Conservation (phyloP, 2,888 invertebrate species). For the Cephus rjabovi region DNA sequence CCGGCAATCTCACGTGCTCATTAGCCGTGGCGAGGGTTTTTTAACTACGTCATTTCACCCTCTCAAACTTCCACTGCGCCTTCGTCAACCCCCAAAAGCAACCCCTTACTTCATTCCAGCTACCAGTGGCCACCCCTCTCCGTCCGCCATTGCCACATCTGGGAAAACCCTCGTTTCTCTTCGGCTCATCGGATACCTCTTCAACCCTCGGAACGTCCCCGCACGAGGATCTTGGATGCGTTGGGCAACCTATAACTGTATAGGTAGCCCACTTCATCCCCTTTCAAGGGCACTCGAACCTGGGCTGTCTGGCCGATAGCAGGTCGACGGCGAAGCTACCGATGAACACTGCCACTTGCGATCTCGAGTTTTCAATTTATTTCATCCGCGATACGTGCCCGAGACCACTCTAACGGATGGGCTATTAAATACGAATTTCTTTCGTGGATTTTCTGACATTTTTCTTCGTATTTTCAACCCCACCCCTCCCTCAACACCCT, state of each 20-base stretch:
- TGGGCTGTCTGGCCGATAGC: constrained; percentile 4
- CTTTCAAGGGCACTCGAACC: constrained; percentile 8
- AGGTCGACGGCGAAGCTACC: background rate
- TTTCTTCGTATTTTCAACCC: too few species aligned
- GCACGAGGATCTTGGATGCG: background rate
- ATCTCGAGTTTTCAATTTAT: too few species aligned
- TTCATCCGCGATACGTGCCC: too few species aligned
- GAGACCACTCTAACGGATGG: too few species aligned
- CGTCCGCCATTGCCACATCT: background rate
- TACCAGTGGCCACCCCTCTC: background rate
- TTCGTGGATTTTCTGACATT: too few species aligned
- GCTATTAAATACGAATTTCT: too few species aligned
- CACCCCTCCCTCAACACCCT: too few species aligned
- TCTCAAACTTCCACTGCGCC: background rate
- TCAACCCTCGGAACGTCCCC: background rate
- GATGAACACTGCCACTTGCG: background rate
- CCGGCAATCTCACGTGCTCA: constrained; percentile 22
- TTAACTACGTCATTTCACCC: constrained; percentile 14
- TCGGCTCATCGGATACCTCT: background rate
- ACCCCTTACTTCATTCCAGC: too few species aligned
- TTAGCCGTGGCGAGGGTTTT: constrained; percentile 21
- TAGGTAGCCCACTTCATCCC: background rate
- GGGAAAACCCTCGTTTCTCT: background rate
- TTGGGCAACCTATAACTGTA: too few species aligned
- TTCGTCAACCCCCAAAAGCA: too few species aligned